A percentile compares a stretch with the other conserved stretches of the same genome.
Conservation (phyloP, 1,140 invertebrate genomes). For the Kradibia gibbosae region DNA sequence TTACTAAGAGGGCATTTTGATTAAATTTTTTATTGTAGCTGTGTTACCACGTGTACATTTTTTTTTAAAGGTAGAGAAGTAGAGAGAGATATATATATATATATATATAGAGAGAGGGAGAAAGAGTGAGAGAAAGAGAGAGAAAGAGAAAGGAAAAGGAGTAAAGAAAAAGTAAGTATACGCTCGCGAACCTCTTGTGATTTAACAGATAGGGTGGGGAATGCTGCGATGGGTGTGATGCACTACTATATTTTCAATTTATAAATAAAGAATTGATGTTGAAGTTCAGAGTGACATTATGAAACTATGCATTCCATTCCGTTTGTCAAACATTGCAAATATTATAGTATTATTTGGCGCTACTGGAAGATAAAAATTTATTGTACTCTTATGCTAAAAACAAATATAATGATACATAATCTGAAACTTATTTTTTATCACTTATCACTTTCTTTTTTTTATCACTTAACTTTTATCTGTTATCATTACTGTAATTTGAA, state of each 20-base stretch:
- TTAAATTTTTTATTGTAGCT: slow-evolving; percentile 73
- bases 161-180: slow-evolving; percentile 27
- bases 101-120: not conserved
- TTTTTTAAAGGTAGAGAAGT: not conserved
- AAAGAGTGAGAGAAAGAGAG: not conserved
- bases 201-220: slow-evolving; percentile 60
- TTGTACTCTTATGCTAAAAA: not conserved
- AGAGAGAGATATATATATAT: not conserved
- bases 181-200: slow-evolving; percentile 59
- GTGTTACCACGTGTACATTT: slow-evolving; percentile 47
- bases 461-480: too few species aligned
- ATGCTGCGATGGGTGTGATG: not conserved
- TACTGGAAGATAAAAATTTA: not conserved
- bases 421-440: too few species aligned
- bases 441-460: too few species aligned
- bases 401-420: too few species aligned
- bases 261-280: slow-evolving; percentile 40
- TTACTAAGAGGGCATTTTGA: slow-evolving; percentile 73
- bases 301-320: slow-evolving; percentile 28
- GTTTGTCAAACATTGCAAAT: slow-evolving; percentile 1
- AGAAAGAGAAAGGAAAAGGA: not conserved
- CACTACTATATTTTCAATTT: slow-evolving; percentile 10
- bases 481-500: too few species aligned
- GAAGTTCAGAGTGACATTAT: not conserved
- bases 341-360: not conserved